Evolutionary conservation across 2,888 invertebrate species (phyloP).

Genomic region (Drosophila nr. perissopoda): DNA sequence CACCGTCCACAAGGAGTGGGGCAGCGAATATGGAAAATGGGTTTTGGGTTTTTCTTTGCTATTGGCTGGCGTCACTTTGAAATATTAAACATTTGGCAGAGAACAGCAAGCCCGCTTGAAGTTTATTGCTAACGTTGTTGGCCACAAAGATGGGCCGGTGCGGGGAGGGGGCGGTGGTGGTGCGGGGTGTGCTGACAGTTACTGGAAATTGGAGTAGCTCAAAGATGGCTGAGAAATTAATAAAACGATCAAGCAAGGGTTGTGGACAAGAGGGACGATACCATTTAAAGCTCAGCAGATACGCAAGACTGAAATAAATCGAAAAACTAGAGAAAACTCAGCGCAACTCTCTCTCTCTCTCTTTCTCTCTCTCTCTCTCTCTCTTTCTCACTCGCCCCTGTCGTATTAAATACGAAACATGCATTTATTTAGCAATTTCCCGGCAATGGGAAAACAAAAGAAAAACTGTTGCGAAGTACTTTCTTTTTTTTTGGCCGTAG

Average conservation of each 20-base stretch:
- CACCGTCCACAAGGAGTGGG: neutral
- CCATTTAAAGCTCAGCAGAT: conserved; percentile 16
- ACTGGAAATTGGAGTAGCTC: conserved; percentile 62
- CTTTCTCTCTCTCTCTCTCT: neutral
- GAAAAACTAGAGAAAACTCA: conserved; percentile 33
- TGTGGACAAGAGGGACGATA: conserved; percentile 2
- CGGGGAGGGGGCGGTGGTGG: neutral
- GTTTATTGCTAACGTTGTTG: conserved; percentile 68
- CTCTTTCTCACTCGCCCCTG: neutral
- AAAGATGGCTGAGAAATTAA: conserved; percentile 53
- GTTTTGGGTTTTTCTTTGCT: conserved; percentile 48
- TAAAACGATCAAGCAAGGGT: conserved; percentile 42
- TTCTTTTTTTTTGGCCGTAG: conserved; percentile 5
- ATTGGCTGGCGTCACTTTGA: conserved; percentile 75
- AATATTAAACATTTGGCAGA: conserved; percentile 77
- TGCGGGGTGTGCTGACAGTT: conserved; percentile 7
- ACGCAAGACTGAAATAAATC: conserved; percentile 34
- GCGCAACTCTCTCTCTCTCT: neutral
- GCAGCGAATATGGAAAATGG: conserved; percentile 49
- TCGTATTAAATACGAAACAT: conserved; percentile 72
- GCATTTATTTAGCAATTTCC: conserved; percentile 79
- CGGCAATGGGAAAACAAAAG: conserved; percentile 42
- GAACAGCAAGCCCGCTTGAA: conserved; percentile 68
- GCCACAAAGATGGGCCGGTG: neutral
- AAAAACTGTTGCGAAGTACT: conserved; percentile 52